phyloP scores from a whole-genome alignment of 1,140 invertebrate species.

The Diplogasteroides magnus region DNA sequence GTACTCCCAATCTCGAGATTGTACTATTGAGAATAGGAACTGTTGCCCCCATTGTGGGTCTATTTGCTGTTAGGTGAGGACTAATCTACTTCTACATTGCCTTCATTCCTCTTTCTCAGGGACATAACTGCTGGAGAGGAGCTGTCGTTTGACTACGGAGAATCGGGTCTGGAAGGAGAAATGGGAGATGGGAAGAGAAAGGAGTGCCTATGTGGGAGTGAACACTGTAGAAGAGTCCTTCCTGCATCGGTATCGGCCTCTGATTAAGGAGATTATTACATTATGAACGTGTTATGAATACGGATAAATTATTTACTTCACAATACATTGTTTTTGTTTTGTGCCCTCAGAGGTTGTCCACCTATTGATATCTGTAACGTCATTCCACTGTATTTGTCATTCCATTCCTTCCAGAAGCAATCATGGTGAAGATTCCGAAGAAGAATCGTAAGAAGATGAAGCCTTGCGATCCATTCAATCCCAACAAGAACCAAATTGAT shows the following conservation, averaged over 20 bases:
- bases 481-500: conserved; percentile 6
- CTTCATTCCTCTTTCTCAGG: neutral
- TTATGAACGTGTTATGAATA: too few relatives aligned
- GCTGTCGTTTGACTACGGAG: conserved; percentile 14
- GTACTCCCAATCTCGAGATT: conserved; percentile 10
- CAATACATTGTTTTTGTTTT: neutral
- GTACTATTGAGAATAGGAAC: conserved; percentile 11
- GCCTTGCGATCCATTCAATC: conserved; percentile 33
- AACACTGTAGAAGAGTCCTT: conserved; percentile 4
- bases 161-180: conserved; percentile 8
- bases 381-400: neutral
- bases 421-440: conserved; percentile 19
- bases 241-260: conserved; percentile 8
- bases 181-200: neutral
- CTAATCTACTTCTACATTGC: neutral
- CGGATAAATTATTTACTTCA: too few relatives aligned
- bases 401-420: neutral
- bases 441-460: conserved; percentile 36
- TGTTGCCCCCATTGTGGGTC: conserved; percentile 5
- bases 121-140: conserved; percentile 7
- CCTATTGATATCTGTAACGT: neutral
- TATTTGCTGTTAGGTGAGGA: conserved; percentile 17
- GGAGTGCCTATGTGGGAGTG: conserved; percentile 1
- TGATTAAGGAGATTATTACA: conserved; percentile 2
- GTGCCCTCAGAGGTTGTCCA: neutral